These are phyloP conservation scores for Pachycephala philippinensis DNA, from an alignment of 2,113 vertebrate genomes.

Conservation along the genomic window DNA sequence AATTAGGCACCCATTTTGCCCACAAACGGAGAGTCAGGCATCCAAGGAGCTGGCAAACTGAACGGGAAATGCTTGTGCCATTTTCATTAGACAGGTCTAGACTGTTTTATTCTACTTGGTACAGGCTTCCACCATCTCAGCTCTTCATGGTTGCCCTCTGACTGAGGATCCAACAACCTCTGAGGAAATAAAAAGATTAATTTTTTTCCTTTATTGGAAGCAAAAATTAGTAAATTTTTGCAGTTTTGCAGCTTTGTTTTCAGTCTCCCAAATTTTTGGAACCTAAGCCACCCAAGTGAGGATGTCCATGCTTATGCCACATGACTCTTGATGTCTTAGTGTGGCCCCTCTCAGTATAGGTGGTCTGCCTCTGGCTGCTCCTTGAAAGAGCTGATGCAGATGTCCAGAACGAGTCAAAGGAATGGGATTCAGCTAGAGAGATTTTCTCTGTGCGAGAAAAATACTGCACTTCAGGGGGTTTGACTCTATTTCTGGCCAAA, in stretches of 20 bases:
- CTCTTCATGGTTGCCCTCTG: not conserved
- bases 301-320: not conserved
- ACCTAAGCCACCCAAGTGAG: not conserved
- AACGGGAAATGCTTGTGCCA: accelerated
- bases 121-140: not conserved
- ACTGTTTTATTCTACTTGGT: not conserved
- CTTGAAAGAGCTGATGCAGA: not conserved
- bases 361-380: not conserved
- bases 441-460: not conserved
- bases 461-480: not conserved
- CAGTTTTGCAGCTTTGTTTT: not conserved
- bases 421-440: not conserved
- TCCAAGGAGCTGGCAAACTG: not conserved
- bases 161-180: not conserved
- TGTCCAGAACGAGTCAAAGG: not conserved
- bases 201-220: not conserved
- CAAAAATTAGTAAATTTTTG: not conserved
- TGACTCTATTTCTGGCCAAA: not conserved
- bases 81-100: not conserved
- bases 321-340: not conserved
- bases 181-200: not conserved
- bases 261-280: not conserved
- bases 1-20: not conserved
- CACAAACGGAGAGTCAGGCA: not conserved
- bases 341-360: not conserved